Conservation (phyloP, 2,797 vertebrate species). For the Hoplostethus mediterraneus region DNA sequence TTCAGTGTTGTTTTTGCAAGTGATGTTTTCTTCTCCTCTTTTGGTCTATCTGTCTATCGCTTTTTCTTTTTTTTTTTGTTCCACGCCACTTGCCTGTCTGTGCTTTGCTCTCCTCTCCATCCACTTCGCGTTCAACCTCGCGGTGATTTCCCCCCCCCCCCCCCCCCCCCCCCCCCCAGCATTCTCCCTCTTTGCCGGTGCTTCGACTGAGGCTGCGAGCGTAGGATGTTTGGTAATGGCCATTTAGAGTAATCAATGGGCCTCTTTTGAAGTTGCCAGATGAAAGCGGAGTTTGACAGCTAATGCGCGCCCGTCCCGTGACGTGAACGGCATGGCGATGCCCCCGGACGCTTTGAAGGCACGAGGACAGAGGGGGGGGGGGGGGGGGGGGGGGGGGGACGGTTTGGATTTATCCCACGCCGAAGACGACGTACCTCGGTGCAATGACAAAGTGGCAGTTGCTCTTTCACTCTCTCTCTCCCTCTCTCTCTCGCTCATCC, state of each 20-base stretch:
- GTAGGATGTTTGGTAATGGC: constrained; percentile 86
- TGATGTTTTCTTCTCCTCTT: background rate
- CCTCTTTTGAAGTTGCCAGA: constrained; percentile 86
- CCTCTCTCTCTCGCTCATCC: constrained; percentile 50
- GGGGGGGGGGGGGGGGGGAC: too few relatives aligned
- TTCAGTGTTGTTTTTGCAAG: constrained; percentile 52
- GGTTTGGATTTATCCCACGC: constrained; percentile 81
- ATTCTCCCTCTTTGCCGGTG: constrained; percentile 74
- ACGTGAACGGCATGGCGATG: constrained; percentile 86
- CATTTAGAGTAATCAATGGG: constrained; percentile 89
- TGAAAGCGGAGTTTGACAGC: constrained; percentile 87
- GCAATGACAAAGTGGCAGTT: constrained; percentile 78
- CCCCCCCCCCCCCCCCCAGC: too few relatives aligned
- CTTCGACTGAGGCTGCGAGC: constrained; percentile 75
- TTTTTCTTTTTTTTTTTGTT: background rate
- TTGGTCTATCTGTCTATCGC: background rate
- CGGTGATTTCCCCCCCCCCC: too few relatives aligned
- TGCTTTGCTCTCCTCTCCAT: constrained; percentile 56
- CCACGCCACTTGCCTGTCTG: constrained; percentile 30
- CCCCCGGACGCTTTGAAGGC: constrained; percentile 81
- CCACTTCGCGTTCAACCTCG: constrained; percentile 62
- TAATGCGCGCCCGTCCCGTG: constrained; percentile 84
- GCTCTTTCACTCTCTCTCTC: constrained; percentile 59
- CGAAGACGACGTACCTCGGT: constrained; percentile 74
- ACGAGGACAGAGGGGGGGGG: too few relatives aligned